Evolutionary conservation across 2,888 invertebrate genomes (phyloP).

Genomic region (Melieria crassipennis): DNA sequence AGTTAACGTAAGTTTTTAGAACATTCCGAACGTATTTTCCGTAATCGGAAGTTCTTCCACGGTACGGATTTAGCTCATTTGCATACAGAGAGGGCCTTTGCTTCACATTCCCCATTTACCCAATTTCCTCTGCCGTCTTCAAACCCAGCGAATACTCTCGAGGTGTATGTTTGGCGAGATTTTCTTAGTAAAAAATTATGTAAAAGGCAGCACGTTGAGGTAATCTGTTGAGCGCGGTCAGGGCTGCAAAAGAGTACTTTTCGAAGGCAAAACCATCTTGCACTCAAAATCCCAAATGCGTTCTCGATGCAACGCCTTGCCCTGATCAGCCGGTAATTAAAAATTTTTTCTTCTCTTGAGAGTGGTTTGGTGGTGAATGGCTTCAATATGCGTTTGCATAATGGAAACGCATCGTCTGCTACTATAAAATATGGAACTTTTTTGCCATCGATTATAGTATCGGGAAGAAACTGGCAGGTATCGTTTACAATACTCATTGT

Average conservation of each 20-base stretch:
- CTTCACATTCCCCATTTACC: not conserved
- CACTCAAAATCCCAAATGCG: no score
- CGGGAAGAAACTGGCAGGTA: conserved; percentile 18
- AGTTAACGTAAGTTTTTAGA: not conserved
- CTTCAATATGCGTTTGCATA: conserved; percentile 30
- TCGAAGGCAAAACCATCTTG: no score
- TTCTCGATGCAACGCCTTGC: conserved; percentile 12
- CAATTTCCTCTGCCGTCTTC: not conserved
- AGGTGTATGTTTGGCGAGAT: not conserved
- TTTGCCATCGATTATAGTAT: conserved; percentile 18
- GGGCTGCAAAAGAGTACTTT: no score
- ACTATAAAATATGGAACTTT: conserved; percentile 21
- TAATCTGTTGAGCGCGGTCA: no score
- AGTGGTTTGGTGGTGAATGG: conserved; percentile 11
- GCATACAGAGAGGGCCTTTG: not conserved
- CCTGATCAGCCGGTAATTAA: conserved; percentile 8
- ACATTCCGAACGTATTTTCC: conserved; percentile 9
- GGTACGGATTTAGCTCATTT: not conserved
- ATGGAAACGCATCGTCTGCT: conserved; percentile 25
- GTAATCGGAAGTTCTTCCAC: conserved; percentile 6
- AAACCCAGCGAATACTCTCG: conserved; percentile 4
- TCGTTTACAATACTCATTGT: conserved; percentile 14
- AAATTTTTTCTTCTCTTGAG: conserved; percentile 8
- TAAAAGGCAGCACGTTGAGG: not conserved
- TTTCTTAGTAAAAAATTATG: not conserved